Evolutionary conservation across 1,140 invertebrate species (phyloP).

Genomic region (Drosophila varians): DNA sequence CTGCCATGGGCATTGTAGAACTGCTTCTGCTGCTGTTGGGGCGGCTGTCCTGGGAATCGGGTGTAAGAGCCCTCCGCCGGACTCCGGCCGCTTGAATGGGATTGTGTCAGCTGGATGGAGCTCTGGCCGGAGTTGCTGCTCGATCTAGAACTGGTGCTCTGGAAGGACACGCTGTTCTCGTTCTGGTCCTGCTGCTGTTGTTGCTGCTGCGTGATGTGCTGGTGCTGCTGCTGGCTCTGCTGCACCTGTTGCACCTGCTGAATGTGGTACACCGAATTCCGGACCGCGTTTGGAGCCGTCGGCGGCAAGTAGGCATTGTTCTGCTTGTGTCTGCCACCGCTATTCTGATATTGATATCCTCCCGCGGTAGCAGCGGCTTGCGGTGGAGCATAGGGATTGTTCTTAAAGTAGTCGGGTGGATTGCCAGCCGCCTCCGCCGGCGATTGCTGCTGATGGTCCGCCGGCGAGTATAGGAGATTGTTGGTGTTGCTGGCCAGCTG

Average conservation of each 20-base stretch:
- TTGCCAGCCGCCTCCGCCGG: conserved; percentile 6
- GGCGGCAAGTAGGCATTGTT: conserved; percentile 77
- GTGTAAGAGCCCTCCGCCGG: conserved; percentile 66
- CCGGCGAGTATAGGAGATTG: conserved; percentile 80
- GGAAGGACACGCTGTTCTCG: conserved; percentile 61
- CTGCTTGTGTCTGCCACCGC: conserved; percentile 56
- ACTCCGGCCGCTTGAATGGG: conserved; percentile 41
- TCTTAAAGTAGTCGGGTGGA: conserved; percentile 30
- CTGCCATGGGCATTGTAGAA: conserved; percentile 70
- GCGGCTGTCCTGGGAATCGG: conserved; percentile 52
- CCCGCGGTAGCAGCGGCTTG: conserved; percentile 16
- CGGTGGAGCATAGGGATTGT: conserved; percentile 32
- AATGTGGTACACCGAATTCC: conserved; percentile 71
- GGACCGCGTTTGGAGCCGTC: conserved; percentile 40
- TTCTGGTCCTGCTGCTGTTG: conserved; percentile 49
- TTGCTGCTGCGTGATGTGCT: conserved; percentile 46
- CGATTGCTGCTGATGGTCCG: conserved; percentile 72
- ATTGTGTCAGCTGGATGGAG: conserved; percentile 57
- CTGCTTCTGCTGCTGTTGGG: conserved; percentile 56
- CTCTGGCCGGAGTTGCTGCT: conserved; percentile 47
- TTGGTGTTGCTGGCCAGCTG: conserved; percentile 81
- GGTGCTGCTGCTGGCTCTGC: conserved; percentile 50
- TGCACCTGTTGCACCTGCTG: conserved; percentile 57
- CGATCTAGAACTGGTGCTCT: conserved; percentile 52
- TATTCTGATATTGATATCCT: conserved; percentile 62